Conservation (phyloP, 2,888 invertebrate species). For the Isotomurus palustris region DNA sequence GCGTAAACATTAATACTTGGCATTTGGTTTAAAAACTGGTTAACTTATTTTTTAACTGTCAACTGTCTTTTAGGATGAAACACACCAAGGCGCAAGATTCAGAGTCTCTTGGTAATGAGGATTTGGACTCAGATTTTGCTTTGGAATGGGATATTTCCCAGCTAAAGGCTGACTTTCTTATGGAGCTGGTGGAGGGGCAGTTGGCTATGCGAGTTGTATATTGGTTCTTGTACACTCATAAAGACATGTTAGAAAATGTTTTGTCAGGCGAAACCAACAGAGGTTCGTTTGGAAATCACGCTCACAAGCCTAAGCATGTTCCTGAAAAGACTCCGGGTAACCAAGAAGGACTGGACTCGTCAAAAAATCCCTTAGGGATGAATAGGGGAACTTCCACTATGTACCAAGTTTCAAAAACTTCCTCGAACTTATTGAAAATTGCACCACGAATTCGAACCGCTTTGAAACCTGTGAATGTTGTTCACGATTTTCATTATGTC, state of each 20-base stretch:
- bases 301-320: neutral
- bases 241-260: constrained; percentile 38
- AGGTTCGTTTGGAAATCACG: neutral
- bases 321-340: neutral
- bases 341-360: neutral
- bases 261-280: constrained; percentile 29
- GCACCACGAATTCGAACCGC: constrained; percentile 40
- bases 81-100: constrained; percentile 34
- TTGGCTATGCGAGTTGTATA: constrained; percentile 39
- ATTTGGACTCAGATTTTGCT: constrained; percentile 22
- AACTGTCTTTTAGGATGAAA: constrained; percentile 33
- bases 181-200: constrained; percentile 44
- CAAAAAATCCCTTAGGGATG: neutral
- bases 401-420: constrained; percentile 6
- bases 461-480: constrained; percentile 29
- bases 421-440: constrained; percentile 31
- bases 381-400: neutral
- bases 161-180: constrained; percentile 40
- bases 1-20: no score
- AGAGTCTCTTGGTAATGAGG: constrained; percentile 5
- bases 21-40: neutral
- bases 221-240: constrained; percentile 43
- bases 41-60: neutral
- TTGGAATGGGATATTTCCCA: constrained; percentile 38
- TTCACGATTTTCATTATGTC: constrained; percentile 45